Conservation (phyloP, 92 coral and sea anemone species). For the Porites rus region DNA sequence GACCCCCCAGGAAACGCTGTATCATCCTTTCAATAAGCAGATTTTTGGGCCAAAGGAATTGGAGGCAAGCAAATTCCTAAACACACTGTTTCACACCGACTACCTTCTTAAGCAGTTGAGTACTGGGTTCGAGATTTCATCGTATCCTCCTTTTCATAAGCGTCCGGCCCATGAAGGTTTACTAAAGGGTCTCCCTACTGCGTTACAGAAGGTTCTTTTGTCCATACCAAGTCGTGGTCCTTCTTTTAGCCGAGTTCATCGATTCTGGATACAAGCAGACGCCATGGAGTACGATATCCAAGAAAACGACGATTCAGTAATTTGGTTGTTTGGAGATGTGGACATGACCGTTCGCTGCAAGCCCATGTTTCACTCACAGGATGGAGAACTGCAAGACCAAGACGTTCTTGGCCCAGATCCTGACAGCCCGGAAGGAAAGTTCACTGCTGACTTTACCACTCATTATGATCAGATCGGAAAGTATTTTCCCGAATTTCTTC, state of each 20-base stretch:
- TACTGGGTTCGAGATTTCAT: conserved; percentile 46
- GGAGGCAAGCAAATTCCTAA: conserved; percentile 37
- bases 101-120: conserved; percentile 59
- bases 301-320: conserved; percentile 13
- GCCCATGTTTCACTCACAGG: conserved; percentile 57
- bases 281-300: conserved; percentile 44
- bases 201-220: conserved; percentile 13
- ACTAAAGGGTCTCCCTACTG: conserved; percentile 25
- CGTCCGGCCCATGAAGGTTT: conserved; percentile 43
- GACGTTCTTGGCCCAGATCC: conserved; percentile 39
- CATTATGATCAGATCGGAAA: conserved; percentile 48
- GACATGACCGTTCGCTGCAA: conserved; percentile 43
- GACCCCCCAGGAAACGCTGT: conserved; percentile 37
- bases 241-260: conserved; percentile 35
- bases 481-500: conserved; percentile 51
- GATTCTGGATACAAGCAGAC: conserved; percentile 57
- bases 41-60: conserved; percentile 33
- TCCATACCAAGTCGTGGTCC: conserved; percentile 46
- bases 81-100: conserved; percentile 56
- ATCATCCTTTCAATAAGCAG: conserved; percentile 49
- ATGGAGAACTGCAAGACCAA: conserved; percentile 42
- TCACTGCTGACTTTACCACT: conserved; percentile 32
- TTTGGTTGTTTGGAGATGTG: conserved; percentile 53
- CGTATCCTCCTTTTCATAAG: conserved; percentile 44
- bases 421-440: conserved; percentile 46